Evolutionary conservation across 2,888 invertebrate species (phyloP).

Genomic region (Mesorhabditis belari): DNA sequence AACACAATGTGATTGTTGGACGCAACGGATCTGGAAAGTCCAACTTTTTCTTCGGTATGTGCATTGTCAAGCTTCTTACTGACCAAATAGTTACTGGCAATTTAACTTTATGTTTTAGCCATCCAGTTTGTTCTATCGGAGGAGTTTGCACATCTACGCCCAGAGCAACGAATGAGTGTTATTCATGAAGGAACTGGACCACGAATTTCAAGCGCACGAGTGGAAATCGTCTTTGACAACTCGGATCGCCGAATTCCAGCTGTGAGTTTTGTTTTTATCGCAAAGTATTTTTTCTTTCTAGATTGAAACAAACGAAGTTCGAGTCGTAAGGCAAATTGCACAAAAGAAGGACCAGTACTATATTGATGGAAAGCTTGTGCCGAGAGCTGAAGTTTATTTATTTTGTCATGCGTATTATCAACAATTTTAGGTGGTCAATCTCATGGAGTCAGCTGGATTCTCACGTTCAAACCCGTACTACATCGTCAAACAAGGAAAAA

Average conservation of each 20-base stretch:
- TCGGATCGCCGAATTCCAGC: conserved; percentile 83
- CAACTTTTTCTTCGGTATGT: conserved; percentile 95
- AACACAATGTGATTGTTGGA: conserved; percentile 95
- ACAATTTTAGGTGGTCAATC: conserved; percentile 82
- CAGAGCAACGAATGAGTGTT: conserved; percentile 90
- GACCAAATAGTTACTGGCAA: too few species aligned
- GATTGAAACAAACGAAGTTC: conserved; percentile 97
- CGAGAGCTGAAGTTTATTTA: conserved; percentile 57
- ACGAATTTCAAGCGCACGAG: conserved; percentile 88
- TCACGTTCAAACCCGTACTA: conserved; percentile 99
- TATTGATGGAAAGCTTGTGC: conserved; percentile 94
- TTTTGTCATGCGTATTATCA: neutral
- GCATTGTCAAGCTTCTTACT: too few species aligned
- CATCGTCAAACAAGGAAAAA: conserved; percentile 99
- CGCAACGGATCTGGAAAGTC: conserved; percentile 99
- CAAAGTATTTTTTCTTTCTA: conserved; percentile 58
- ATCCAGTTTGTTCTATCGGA: conserved; percentile 99
- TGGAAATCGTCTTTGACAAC: conserved; percentile 98
- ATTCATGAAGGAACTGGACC: conserved; percentile 97
- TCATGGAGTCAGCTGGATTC: conserved; percentile 94
- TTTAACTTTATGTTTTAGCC: too few species aligned
- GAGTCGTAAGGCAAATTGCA: conserved; percentile 87
- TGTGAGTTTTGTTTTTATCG: conserved; percentile 53
- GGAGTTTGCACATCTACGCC: conserved; percentile 91
- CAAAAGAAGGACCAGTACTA: conserved; percentile 99